phyloP scores from a whole-genome alignment of 2,797 vertebrate genomes.

The Lithobates sylvaticus region DNA sequence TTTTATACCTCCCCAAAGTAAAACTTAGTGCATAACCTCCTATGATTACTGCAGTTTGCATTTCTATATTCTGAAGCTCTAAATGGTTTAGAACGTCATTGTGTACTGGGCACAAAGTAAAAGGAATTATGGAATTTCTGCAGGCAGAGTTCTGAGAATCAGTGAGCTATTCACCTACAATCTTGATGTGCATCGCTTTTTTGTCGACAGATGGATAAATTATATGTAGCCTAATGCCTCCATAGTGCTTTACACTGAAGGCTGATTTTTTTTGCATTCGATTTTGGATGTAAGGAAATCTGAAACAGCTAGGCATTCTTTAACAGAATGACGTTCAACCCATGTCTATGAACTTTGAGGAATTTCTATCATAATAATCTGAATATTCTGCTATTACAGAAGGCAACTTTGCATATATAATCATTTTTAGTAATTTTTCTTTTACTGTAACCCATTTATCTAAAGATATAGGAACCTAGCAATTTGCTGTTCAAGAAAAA shows the following conservation, averaged over 20 bases:
- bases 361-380: neutral
- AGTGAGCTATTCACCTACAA: conserved; percentile 47
- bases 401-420: neutral
- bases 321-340: neutral
- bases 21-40: conserved; percentile 19
- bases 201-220: conserved; percentile 46
- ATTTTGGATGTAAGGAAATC: conserved; percentile 9
- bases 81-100: conserved; percentile 44
- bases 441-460: too few relatives aligned
- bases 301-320: neutral
- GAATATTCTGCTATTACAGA: neutral
- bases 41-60: neutral
- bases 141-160: conserved; percentile 41
- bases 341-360: neutral
- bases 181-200: conserved; percentile 38
- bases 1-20: conserved; percentile 2
- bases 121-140: conserved; percentile 32
- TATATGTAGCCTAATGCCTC: conserved; percentile 35
- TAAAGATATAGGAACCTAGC: too few relatives aligned
- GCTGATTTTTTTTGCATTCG: neutral
- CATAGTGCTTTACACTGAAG: neutral
- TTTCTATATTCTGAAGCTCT: conserved; percentile 12
- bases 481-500: too few relatives aligned
- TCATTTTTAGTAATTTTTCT: neutral
- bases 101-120: conserved; percentile 30